Evolutionary conservation across 2,113 vertebrate species (phyloP).

Genomic region (Zosterops hypoxanthus): DNA sequence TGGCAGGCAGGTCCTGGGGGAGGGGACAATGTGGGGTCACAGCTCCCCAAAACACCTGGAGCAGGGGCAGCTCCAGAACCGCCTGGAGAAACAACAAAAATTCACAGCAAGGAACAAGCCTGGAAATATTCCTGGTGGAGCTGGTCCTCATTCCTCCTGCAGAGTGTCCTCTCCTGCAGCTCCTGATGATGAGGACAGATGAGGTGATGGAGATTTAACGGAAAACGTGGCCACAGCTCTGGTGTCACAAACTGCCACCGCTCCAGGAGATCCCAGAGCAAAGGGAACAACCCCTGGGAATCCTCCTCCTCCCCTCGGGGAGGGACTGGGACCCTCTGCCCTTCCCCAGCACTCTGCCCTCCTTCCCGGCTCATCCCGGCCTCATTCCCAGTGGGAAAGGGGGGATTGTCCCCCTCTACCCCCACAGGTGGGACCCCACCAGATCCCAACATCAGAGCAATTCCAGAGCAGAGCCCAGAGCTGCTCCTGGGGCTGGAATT

Average conservation of each 20-base stretch:
- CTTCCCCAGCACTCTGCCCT: neutral
- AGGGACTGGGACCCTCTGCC: accelerated
- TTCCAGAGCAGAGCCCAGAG: too few species aligned
- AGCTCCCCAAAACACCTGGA: accelerated
- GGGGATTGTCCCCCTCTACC: neutral
- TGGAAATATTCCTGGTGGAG: accelerated
- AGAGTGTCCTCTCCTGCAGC: accelerated
- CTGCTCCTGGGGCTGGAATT: neutral
- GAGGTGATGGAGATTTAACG: accelerated
- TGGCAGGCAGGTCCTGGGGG: accelerated
- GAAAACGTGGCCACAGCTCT: accelerated
- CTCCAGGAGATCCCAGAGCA: neutral
- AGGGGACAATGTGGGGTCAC: neutral
- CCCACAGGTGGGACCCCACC: too few species aligned
- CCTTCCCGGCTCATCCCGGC: neutral
- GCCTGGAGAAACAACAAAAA: accelerated
- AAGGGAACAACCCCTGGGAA: neutral
- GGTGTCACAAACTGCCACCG: neutral
- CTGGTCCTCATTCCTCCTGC: accelerated
- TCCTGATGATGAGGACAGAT: neutral
- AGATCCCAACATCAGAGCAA: too few species aligned
- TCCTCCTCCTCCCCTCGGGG: accelerated
- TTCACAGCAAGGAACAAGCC: accelerated
- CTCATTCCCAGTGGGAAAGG: accelerated
- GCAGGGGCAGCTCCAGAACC: too few species aligned